Evolutionary conservation across 2,797 vertebrate species (phyloP), one percentile per base, ranked within the genome.

Genomic region (Melanotaenia parkinsoni): DNA sequence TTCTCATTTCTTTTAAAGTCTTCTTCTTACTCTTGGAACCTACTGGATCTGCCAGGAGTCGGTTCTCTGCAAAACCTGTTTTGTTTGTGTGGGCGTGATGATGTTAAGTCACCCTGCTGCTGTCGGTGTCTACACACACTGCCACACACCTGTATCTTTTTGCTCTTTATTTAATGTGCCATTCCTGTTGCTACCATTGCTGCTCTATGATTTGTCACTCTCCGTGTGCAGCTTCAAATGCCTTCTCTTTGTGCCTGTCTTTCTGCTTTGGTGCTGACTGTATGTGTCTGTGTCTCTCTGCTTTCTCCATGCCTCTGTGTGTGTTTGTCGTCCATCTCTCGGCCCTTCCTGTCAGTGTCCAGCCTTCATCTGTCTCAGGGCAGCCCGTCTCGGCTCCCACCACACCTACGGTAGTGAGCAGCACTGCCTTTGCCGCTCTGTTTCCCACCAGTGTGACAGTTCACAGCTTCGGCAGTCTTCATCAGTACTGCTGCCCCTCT

Each of bases 401-500:
- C 86, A 93, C 90, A 47, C 92, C 91, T 26, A 91, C 88, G 0
- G 70, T 88, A 10, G 70, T 59, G 40, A 80, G 83, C 75, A 43
- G 72, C 35, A 47, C 86, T 53, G 79, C 77, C 76, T 74, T 18
- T 79, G 83, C 86, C 56, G 7, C 89, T 76, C 69, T 84, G 63
- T 90, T 93, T 77, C 88, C 92, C 74, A 86, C 77, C 87, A 92
- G 92, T 90, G 86, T 90, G 89, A 93, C 86, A 1, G 84, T 93
- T 83, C 90, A 92, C 92, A 92, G 91, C 92, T 93, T 93, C 88
- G 75, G 89, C 90, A 93, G 91, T 67, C 91, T 92, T 60, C 92
- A 93, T 88, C 93, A 94, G 86, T 93, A 94, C 88, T 94, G 92
- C 91, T 94, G 93, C 85, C 86, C 86, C 54, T 74, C 92, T 13